phyloP scores from a whole-genome alignment of 2,113 vertebrate genomes.

The Solea solea region DNA sequence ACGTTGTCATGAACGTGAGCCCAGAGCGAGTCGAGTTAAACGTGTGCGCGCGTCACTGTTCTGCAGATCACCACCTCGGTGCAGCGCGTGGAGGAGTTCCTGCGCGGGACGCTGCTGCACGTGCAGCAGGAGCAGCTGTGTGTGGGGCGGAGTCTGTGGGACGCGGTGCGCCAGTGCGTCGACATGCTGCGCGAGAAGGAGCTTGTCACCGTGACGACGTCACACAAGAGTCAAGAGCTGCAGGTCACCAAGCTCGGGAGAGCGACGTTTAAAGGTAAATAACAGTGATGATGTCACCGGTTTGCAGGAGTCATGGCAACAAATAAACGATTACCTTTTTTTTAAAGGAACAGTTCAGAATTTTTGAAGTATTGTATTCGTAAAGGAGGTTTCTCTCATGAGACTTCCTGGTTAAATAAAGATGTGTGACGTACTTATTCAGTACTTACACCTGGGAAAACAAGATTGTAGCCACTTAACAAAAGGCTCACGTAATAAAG shows the following conservation, averaged over 20 bases:
- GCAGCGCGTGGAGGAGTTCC: constrained; percentile 83
- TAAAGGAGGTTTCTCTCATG: no score
- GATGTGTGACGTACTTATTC: no score
- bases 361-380: no score
- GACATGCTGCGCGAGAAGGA: constrained; percentile 82
- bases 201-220: constrained; percentile 73
- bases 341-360: no score
- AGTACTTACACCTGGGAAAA: no score
- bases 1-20: not conserved
- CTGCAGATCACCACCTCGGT: constrained; percentile 83
- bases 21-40: not conserved
- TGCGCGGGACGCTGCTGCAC: constrained; percentile 86
- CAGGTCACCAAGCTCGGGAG: constrained; percentile 87
- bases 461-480: no score
- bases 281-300: not conserved
- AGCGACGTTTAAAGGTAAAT: constrained; percentile 90
- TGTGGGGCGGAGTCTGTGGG: constrained; percentile 81
- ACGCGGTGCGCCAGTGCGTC: constrained; percentile 79
- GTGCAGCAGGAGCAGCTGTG: constrained; percentile 85
- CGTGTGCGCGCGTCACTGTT: not conserved
- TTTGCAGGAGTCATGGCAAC: no score
- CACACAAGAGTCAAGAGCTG: constrained; percentile 56
- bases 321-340: no score
- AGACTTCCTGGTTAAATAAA: no score
- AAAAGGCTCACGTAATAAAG: no score